Evolutionary conservation across 35 echinoderm and acorn worm species (phyloP).

Genomic region (Anneissia japonica): DNA sequence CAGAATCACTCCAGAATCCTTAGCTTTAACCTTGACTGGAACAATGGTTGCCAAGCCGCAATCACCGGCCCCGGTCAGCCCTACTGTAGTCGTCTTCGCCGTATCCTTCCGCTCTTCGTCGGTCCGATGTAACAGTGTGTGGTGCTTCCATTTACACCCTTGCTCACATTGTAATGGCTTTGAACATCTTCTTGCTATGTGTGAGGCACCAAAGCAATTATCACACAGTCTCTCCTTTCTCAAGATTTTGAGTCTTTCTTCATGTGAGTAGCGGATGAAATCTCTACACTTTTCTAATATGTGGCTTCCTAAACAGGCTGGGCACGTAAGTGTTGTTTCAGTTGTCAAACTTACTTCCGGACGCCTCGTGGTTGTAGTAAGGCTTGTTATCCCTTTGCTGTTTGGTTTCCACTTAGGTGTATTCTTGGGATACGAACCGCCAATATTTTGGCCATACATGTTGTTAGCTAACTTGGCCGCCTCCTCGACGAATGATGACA

Average conservation of each 20-base stretch:
- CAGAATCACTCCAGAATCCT: background rate
- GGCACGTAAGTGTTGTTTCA: background rate
- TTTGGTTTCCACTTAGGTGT: background rate
- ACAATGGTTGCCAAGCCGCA: slow-evolving; percentile 16
- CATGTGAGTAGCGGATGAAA: slow-evolving; percentile 12
- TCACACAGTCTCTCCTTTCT: slow-evolving; percentile 38
- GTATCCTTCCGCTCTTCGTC: background rate
- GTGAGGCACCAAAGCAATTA: slow-evolving; percentile 26
- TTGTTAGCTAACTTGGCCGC: slow-evolving; percentile 16
- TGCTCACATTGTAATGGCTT: slow-evolving; percentile 9
- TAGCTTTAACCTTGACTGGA: slow-evolving; percentile 28
- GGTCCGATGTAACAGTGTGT: slow-evolving; percentile 40
- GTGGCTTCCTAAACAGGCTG: slow-evolving; percentile 1
- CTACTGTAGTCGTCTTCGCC: background rate
- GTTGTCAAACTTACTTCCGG: too few relatives aligned
- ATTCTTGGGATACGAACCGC: background rate
- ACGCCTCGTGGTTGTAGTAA: too few relatives aligned
- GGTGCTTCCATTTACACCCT: slow-evolving; percentile 41
- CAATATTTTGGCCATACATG: slow-evolving; percentile 21
- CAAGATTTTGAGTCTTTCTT: slow-evolving; percentile 15
- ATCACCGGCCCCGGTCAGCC: background rate
- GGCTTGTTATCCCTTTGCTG: background rate
- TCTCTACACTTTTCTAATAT: slow-evolving; percentile 14
- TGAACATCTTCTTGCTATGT: slow-evolving; percentile 13
- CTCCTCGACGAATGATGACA: slow-evolving; percentile 50